Evolutionary conservation across 2,797 vertebrate species (phyloP).

Genomic region (Austrolebias charrua): DNA sequence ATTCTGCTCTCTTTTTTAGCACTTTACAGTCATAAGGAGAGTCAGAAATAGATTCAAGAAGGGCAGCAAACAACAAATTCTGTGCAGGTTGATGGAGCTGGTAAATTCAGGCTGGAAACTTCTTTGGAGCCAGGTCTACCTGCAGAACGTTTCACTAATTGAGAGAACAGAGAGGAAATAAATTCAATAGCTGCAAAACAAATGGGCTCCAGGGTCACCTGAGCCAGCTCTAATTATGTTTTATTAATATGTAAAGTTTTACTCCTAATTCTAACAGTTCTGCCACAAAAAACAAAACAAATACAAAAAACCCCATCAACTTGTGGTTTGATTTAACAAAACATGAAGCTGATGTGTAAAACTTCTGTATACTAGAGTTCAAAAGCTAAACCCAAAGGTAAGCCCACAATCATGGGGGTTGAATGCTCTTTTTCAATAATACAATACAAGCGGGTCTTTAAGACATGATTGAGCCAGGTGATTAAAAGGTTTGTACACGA

Average conservation of each 20-base stretch:
- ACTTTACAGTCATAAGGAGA: neutral
- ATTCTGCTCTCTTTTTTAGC: neutral
- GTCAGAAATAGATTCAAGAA: neutral
- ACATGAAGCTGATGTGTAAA: neutral
- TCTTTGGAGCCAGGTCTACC: too few relatives aligned
- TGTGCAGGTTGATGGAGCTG: neutral
- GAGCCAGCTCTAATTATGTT: neutral
- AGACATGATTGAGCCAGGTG: conserved; percentile 3
- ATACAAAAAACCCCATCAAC: neutral
- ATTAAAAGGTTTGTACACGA: conserved; percentile 7
- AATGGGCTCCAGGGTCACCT: neutral
- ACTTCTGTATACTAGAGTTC: neutral
- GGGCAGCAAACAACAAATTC: neutral
- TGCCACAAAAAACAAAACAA: too few relatives aligned
- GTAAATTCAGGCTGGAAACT: neutral
- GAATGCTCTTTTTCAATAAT: neutral
- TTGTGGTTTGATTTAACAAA: neutral
- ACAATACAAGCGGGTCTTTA: neutral
- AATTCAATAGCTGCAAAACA: neutral
- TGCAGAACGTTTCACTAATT: neutral
- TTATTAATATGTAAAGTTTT: neutral
- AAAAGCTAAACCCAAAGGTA: neutral
- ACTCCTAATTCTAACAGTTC: neutral
- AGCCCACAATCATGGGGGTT: neutral
- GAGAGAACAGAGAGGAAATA: neutral